phyloP scores from a whole-genome alignment of 2,888 invertebrate genomes.

The Lasioglossum oenotherae region DNA sequence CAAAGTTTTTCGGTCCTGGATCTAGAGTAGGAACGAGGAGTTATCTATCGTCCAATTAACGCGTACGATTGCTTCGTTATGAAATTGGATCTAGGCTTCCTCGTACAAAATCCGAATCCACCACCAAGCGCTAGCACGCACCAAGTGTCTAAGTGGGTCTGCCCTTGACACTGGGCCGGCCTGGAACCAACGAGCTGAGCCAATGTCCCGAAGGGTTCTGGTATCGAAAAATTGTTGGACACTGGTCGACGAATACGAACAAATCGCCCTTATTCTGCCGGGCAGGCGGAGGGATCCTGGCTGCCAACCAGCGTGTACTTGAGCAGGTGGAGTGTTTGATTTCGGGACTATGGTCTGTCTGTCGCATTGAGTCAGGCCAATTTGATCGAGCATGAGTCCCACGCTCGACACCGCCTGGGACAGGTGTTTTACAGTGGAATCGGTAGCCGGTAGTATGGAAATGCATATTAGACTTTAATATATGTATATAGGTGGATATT shows the following conservation, averaged over 20 bases:
- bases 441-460: slow-evolving; percentile 16
- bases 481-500: slow-evolving; percentile 27
- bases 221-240: too few relatives aligned
- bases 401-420: background rate
- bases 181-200: background rate
- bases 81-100: background rate
- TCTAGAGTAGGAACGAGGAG: slow-evolving; percentile 1
- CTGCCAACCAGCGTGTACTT: background rate
- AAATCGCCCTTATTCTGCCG: background rate
- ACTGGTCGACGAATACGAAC: too few relatives aligned
- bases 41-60: background rate
- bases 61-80: background rate
- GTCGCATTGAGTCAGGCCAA: background rate
- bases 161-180: background rate
- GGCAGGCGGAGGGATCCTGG: too few relatives aligned
- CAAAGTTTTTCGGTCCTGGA: background rate
- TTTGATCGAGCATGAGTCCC: background rate
- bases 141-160: background rate
- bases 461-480: slow-evolving; percentile 34
- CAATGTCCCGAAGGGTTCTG: too few relatives aligned
- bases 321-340: background rate
- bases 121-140: background rate
- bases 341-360: background rate
- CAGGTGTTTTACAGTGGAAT: slow-evolving; percentile 5
- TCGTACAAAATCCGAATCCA: background rate